These are phyloP conservation scores for Drosophila merina DNA, from an alignment of 2,888 invertebrate genomes.

Conservation along the genomic window DNA sequence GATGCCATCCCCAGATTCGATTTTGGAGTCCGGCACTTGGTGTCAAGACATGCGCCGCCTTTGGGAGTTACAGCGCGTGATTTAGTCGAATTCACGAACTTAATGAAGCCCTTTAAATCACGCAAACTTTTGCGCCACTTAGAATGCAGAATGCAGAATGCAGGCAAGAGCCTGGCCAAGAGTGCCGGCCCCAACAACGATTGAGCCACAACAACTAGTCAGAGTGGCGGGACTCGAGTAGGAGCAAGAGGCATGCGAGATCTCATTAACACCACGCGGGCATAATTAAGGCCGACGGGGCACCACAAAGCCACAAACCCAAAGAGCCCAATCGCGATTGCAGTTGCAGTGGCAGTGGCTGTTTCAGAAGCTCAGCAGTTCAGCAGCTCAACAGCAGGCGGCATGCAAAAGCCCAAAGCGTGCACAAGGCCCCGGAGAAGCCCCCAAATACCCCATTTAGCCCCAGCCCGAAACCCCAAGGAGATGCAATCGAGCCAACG, in stretches of 20 bases:
- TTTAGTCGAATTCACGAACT: conserved; percentile 85
- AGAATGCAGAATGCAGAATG: conserved; percentile 48
- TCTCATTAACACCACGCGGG: conserved; percentile 83
- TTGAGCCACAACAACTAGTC: conserved; percentile 79
- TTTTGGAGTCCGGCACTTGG: conserved; percentile 34
- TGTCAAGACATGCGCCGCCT: conserved; percentile 78
- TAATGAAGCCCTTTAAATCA: conserved; percentile 85
- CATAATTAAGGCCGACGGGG: conserved; percentile 81
- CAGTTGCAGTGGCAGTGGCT: conserved; percentile 31
- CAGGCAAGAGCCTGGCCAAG: conserved; percentile 6
- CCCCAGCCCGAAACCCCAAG: conserved; percentile 14
- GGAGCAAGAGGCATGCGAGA: conserved; percentile 68
- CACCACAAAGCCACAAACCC: conserved; percentile 51
- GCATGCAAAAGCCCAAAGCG: conserved; percentile 45
- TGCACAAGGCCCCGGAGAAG: conserved; percentile 40
- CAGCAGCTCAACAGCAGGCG: conserved; percentile 23
- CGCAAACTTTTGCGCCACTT: conserved; percentile 82
- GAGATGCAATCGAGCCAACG: conserved; percentile 69
- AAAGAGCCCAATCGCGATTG: conserved; percentile 80
- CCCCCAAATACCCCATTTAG: conserved; percentile 3
- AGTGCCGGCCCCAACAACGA: conserved; percentile 33
- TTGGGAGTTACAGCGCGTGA: conserved; percentile 81
- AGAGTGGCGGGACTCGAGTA: conserved; percentile 14
- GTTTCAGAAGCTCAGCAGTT: too few relatives aligned
- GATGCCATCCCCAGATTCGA: conserved; percentile 26